Evolutionary conservation across 2,113 vertebrate genomes (phyloP).

Genomic region (Lipophrys pholis): DNA sequence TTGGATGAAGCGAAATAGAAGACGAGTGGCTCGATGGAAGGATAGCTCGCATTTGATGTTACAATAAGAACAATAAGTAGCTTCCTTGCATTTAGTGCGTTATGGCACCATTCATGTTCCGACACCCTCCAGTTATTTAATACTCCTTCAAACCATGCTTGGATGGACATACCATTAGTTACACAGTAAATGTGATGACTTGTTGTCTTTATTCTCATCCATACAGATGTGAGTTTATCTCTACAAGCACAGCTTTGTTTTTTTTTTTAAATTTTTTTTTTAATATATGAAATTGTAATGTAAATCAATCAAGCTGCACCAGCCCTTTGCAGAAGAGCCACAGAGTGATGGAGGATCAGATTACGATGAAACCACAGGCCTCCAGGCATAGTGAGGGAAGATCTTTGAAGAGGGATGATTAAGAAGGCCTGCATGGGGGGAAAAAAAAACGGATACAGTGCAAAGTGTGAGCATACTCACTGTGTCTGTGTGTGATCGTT

Average conservation of each 20-base stretch:
- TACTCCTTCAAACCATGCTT: slow-evolving; percentile 16
- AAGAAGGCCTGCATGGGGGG: slow-evolving; percentile 42
- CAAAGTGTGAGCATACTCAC: not conserved
- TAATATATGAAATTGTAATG: slow-evolving; percentile 39
- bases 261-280: slow-evolving; percentile 20
- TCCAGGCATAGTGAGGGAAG: slow-evolving; percentile 26
- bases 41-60: no score
- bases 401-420: slow-evolving; percentile 58
- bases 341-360: slow-evolving; percentile 51
- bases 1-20: no score
- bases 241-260: slow-evolving; percentile 46
- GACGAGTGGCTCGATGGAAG: no score
- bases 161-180: slow-evolving; percentile 16
- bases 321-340: slow-evolving; percentile 10
- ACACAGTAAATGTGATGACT: slow-evolving; percentile 9
- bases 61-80: no score
- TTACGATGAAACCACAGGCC: slow-evolving; percentile 41
- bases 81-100: not conserved
- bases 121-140: not conserved
- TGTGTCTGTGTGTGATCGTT: slow-evolving; percentile 9
- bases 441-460: slow-evolving; percentile 10
- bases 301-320: slow-evolving; percentile 47
- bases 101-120: not conserved
- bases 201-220: not conserved
- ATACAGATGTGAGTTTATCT: slow-evolving; percentile 19